These are phyloP conservation scores for Andrena minutula DNA, from an alignment of 2,888 invertebrate species.

Conservation along the genomic window DNA sequence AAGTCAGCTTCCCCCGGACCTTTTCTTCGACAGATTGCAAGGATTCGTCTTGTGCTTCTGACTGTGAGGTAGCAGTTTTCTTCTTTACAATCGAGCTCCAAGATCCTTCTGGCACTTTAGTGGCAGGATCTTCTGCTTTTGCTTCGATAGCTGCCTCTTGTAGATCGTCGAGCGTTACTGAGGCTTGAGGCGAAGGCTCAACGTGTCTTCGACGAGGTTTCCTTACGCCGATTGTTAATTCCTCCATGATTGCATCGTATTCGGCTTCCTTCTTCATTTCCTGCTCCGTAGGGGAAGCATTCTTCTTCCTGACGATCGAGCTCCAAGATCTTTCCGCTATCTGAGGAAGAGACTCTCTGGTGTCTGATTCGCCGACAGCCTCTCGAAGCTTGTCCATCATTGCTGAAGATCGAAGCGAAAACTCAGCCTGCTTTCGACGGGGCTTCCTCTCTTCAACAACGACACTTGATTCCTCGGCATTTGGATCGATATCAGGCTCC, in stretches of 20 bases:
- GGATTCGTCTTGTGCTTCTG: background rate
- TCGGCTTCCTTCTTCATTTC: constrained; percentile 16
- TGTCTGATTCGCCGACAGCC: background rate
- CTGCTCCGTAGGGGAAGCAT: background rate
- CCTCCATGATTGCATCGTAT: background rate
- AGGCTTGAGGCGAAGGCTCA: background rate
- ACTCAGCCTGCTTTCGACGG: background rate
- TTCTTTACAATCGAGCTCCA: constrained; percentile 17
- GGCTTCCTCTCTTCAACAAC: background rate
- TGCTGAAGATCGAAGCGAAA: background rate
- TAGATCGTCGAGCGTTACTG: constrained; percentile 6
- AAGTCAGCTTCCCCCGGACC: background rate
- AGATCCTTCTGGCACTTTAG: background rate
- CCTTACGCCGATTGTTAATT: background rate
- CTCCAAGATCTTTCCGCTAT: constrained; percentile 11
- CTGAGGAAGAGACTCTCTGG: background rate
- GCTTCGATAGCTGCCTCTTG: background rate
- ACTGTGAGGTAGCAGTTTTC: background rate
- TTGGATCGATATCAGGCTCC: constrained; percentile 5
- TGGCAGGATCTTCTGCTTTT: background rate
- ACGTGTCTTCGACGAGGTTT: background rate
- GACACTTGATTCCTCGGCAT: background rate
- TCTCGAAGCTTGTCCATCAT: constrained; percentile 15
- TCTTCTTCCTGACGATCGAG: constrained; percentile 33
- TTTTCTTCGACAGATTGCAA: background rate